These are phyloP conservation scores for Alosa sapidissima DNA, from an alignment of 2,797 vertebrate species.

Conservation along the genomic window DNA sequence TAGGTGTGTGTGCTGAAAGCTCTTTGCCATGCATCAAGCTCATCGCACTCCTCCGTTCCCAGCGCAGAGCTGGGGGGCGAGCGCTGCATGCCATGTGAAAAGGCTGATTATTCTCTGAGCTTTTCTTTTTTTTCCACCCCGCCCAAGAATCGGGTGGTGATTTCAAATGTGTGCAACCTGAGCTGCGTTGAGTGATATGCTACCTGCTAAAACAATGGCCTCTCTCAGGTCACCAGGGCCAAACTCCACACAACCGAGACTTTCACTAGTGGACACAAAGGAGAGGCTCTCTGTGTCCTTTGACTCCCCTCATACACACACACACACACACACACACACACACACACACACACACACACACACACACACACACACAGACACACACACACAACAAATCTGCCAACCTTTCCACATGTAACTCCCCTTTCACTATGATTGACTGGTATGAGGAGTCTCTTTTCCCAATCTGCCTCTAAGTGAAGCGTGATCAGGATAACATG, in stretches of 20 bases:
- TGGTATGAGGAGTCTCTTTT: background rate
- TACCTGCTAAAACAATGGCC: conserved; percentile 73
- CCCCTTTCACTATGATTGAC: background rate
- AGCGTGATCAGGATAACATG: conserved; percentile 55
- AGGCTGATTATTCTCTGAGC: conserved; percentile 63
- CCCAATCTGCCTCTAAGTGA: conserved; percentile 45
- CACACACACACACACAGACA: conserved; percentile 1
- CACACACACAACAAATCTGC: background rate
- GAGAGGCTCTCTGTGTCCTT: conserved; percentile 46
- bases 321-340: conserved; percentile 22
- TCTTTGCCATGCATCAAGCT: conserved; percentile 51
- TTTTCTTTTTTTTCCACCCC: conserved; percentile 28
- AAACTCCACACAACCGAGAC: conserved; percentile 45
- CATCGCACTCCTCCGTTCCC: conserved; percentile 42
- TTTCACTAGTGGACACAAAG: conserved; percentile 30
- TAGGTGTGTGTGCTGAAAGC: conserved; percentile 24
- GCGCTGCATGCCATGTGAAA: conserved; percentile 57
- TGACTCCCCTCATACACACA: background rate
- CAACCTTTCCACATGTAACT: background rate
- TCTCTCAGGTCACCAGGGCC: conserved; percentile 57
- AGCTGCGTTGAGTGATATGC: conserved; percentile 75
- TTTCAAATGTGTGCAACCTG: conserved; percentile 68
- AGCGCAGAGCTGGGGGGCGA: conserved; percentile 30
- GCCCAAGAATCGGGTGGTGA: conserved; percentile 58
- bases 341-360: background rate